These are phyloP conservation scores for Ormyrus pomaceus DNA, from an alignment of 2,888 invertebrate species.

Conservation along the genomic window DNA sequence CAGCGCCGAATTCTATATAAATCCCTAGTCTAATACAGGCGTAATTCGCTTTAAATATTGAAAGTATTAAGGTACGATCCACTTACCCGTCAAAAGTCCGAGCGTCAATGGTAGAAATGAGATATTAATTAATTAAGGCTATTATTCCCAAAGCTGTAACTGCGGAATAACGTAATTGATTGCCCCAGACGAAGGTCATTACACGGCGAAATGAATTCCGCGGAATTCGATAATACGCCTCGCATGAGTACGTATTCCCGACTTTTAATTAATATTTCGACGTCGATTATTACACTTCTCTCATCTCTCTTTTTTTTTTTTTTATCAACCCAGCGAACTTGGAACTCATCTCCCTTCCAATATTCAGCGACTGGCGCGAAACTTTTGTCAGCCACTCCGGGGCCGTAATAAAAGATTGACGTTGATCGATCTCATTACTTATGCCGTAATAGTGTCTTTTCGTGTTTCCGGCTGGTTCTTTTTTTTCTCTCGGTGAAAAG, in stretches of 20 bases:
- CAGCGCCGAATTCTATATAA: too few relatives aligned
- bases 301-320: too few relatives aligned
- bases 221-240: slow-evolving; percentile 7
- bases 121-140: background rate
- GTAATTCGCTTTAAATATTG: too few relatives aligned
- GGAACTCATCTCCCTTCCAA: background rate
- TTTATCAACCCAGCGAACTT: slow-evolving; percentile 5
- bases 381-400: background rate
- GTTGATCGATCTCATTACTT: slow-evolving; percentile 36
- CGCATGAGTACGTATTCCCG: background rate
- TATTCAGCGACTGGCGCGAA: background rate
- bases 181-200: background rate
- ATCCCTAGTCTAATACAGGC: too few relatives aligned
- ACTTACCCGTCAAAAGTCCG: background rate
- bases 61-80: background rate
- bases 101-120: too few relatives aligned
- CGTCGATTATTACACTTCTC: background rate
- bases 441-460: background rate
- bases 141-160: slow-evolving; percentile 1
- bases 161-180: slow-evolving; percentile 6
- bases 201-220: background rate
- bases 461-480: background rate
- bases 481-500: slow-evolving; percentile 19
- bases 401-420: slow-evolving; percentile 25
- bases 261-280: slow-evolving; percentile 28